Percentiles rank a stretch among this genome's conserved stretches.
These are phyloP conservation scores for Tachycineta bicolor DNA, from an alignment of 2,113 vertebrate genomes.

Conservation along the genomic window DNA sequence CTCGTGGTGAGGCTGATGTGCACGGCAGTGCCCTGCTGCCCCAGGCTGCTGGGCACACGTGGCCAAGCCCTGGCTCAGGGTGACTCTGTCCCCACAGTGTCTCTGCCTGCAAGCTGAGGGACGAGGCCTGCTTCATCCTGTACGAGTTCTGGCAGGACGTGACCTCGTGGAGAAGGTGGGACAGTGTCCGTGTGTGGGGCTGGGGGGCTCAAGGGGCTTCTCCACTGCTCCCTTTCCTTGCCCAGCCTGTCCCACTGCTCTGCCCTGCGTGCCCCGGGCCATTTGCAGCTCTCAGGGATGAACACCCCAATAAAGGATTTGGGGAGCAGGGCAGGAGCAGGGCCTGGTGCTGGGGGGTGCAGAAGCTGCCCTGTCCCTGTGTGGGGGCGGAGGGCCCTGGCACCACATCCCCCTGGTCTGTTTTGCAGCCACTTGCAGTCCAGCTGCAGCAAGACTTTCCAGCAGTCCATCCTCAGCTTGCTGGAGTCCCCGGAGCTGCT, in stretches of 20 bases:
- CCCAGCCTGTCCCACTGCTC: not conserved
- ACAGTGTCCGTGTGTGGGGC: not conserved
- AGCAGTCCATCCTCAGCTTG: conserved; percentile 85
- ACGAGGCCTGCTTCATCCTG: conserved; percentile 86
- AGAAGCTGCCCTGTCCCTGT: not conserved
- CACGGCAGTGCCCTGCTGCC: not conserved
- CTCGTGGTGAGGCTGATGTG: not conserved
- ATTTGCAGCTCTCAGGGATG: not conserved
- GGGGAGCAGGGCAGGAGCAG: not conserved
- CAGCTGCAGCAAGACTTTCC: conserved; percentile 88
- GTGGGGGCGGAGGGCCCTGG: not conserved
- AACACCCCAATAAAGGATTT: not conserved
- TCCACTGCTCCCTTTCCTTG: not conserved
- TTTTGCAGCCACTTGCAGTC: conserved; percentile 88
- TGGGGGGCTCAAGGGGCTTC: not conserved
- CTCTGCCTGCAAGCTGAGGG: conserved; percentile 85
- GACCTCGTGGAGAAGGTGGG: conserved; percentile 93
- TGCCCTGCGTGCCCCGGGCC: fast-evolving
- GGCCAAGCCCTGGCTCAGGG: not conserved
- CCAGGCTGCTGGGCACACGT: fast-evolving
- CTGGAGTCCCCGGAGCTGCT: conserved; percentile 88
- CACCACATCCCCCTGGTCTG: not conserved
- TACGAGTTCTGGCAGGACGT: conserved; percentile 95
- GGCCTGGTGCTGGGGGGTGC: not conserved
- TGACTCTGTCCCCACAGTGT: conserved; percentile 72